Base-by-base conservation (phyloP, 2,797 vertebrate genomes). In the Hybognathus amarus region DNA sequence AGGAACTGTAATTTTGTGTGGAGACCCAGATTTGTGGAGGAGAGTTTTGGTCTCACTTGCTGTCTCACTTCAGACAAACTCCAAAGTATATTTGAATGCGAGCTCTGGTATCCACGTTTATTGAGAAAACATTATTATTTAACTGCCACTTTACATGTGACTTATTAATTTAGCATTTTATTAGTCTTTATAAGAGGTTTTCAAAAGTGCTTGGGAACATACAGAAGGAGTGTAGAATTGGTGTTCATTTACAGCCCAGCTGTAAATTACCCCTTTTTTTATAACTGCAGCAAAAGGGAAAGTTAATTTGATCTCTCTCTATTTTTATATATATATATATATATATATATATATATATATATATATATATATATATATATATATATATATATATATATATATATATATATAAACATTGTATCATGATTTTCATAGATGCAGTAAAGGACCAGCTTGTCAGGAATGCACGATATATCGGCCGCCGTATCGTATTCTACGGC, bases 111-210 rank as follows among this genome's bases (percentile, higher is more conserved):
- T 36, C 22, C 18, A 6, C 40, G 22, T 74, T 74, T 42, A 36
- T 79, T 47, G 15, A 54, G 33, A 63, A 66, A 73, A 54, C 30
- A 56, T 64, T 56, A 64, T 24, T 61, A n/a, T 77, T 78, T 50
- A 59, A 61, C 22, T 13, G 9, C 63, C 36, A 61, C 24, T 52
- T 45, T 64, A 30, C 22, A 15, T 52, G 18, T 38, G 4, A 47
- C 45, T 59, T 38, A 12, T 36, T 83, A 78, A 8, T 36, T 50
- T 66, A 84, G 40, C 30, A 83, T 59, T 77, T 38, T 40, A 13
- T 82, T 64, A 30, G 42, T 78, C 30, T 50, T 78, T 66, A 47
- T 36, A 17, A 42, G 33, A 27, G 12, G n/a, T 4, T 4, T 27
- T 27, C 36, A 24, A n/a, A 66, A 79, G 8, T 63, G n/a, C 10